Evolutionary conservation across 2,888 invertebrate species (phyloP).

Genomic region (Petrolisthes manimaculis): DNA sequence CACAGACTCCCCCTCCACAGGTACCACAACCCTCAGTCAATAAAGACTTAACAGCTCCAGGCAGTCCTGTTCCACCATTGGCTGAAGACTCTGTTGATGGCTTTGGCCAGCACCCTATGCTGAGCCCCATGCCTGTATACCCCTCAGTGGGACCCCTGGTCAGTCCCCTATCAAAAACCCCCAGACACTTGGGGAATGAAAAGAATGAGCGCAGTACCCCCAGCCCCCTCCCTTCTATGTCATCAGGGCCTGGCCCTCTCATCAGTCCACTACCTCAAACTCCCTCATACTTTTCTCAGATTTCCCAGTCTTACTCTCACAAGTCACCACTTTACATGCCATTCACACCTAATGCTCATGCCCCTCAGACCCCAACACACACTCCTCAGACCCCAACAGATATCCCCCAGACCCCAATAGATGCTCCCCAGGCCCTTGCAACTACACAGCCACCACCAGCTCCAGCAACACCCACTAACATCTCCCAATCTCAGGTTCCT

Average conservation of each 20-base stretch:
- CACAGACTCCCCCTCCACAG: slow-evolving; percentile 27
- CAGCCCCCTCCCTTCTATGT: slow-evolving; percentile 46
- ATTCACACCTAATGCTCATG: slow-evolving; percentile 44
- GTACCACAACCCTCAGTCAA: background rate
- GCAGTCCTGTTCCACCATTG: slow-evolving; percentile 46
- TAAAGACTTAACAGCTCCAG: background rate
- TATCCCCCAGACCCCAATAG: background rate
- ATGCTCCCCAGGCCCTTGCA: background rate
- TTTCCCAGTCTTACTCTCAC: slow-evolving; percentile 13
- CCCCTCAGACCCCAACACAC: slow-evolving; percentile 52
- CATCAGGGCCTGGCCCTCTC: slow-evolving; percentile 42
- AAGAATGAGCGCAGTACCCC: background rate
- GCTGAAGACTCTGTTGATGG: slow-evolving; percentile 19
- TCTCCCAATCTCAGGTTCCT: slow-evolving; percentile 12
- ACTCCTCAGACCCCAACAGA: slow-evolving; percentile 30
- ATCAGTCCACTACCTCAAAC: slow-evolving; percentile 64
- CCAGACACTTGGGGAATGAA: slow-evolving; percentile 25
- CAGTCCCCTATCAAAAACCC: slow-evolving; percentile 62
- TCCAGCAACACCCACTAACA: background rate
- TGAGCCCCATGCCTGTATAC: slow-evolving; percentile 61
- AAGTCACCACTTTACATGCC: slow-evolving; percentile 50
- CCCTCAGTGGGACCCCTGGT: slow-evolving; percentile 57
- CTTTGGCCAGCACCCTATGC: slow-evolving; percentile 34
- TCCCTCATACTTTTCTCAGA: slow-evolving; percentile 46
- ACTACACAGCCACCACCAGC: slow-evolving; percentile 27